Conservation (phyloP, 2,888 invertebrate species). For the Thymelicus sylvestris region DNA sequence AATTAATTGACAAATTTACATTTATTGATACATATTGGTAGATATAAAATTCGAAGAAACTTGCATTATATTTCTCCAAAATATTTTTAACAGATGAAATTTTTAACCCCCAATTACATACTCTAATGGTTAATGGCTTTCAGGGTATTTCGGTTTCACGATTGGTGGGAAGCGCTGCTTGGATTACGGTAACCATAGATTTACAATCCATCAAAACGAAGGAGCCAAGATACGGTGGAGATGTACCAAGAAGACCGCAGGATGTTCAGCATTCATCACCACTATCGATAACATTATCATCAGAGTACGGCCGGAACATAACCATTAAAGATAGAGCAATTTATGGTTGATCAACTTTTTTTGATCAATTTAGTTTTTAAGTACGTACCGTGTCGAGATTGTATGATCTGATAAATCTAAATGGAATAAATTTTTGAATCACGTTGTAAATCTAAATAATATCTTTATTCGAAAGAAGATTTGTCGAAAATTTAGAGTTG, state of each 20-base stretch:
- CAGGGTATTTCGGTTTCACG: constrained; percentile 62
- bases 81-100: no score
- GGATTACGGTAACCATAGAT: constrained; percentile 59
- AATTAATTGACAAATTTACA: no score
- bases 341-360: neutral
- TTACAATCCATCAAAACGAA: constrained; percentile 71
- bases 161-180: constrained; percentile 65
- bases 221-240: constrained; percentile 66
- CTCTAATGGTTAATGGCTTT: constrained; percentile 3
- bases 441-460: no score
- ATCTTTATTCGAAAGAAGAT: no score
- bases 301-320: constrained; percentile 55
- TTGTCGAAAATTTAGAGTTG: no score
- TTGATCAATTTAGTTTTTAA: neutral
- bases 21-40: no score
- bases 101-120: neutral
- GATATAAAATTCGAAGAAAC: no score
- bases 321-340: constrained; percentile 49
- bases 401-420: neutral
- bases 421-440: no score
- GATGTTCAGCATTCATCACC: constrained; percentile 63
- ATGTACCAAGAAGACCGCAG: constrained; percentile 58
- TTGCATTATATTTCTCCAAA: no score
- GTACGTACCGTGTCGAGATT: neutral
- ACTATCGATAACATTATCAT: constrained; percentile 57